These are phyloP conservation scores for Tachysurus fulvidraco DNA, from an alignment of 2,113 vertebrate species.

Conservation along the genomic window DNA sequence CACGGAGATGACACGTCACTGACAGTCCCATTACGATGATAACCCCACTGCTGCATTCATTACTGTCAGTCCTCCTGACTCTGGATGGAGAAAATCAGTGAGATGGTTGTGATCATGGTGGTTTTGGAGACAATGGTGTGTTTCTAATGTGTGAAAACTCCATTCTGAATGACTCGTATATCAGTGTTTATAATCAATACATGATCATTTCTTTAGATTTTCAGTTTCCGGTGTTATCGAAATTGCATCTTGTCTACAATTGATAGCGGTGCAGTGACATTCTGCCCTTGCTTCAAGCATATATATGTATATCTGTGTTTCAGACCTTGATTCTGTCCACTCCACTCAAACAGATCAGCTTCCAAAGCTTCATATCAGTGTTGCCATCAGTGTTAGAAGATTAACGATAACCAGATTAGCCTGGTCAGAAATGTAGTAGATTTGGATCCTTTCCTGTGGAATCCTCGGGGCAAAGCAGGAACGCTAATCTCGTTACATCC, in stretches of 20 bases:
- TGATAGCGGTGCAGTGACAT: background rate
- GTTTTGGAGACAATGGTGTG: background rate
- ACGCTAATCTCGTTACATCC: too few relatives aligned
- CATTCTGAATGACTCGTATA: background rate
- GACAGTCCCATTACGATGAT: conserved; percentile 65
- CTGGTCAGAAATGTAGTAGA: background rate
- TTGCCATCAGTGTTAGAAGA: background rate
- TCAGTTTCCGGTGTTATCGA: background rate
- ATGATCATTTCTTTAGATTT: background rate
- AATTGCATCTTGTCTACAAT: too few relatives aligned
- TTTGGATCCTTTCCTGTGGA: background rate
- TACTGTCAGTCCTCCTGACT: conserved; percentile 40
- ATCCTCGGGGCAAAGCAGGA: too few relatives aligned
- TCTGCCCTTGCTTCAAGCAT: background rate
- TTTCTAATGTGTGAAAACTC: background rate
- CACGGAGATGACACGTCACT: conserved; percentile 56
- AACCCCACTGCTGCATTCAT: conserved; percentile 58
- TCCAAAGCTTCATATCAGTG: background rate
- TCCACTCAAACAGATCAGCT: background rate
- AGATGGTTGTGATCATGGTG: background rate
- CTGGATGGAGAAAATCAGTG: background rate
- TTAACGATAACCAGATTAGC: background rate
- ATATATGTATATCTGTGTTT: background rate
- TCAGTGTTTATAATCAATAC: background rate
- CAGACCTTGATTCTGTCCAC: background rate